These are phyloP conservation scores for Elegia similella DNA, from an alignment of 2,888 invertebrate genomes.

Conservation along the genomic window DNA sequence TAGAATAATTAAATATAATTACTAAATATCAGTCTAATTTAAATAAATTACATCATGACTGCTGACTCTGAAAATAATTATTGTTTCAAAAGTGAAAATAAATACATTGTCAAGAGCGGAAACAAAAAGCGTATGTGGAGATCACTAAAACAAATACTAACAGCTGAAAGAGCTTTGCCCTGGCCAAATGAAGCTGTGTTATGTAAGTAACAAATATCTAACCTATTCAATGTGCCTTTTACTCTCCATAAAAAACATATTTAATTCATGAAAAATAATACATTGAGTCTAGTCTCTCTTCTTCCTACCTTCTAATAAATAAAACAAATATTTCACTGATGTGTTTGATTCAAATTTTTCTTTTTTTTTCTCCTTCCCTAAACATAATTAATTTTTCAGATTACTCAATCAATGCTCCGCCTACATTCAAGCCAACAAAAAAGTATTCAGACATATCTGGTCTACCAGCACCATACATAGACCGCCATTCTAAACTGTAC, in stretches of 20 bases:
- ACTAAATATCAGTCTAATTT: no score
- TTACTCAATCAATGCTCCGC: conserved; percentile 94
- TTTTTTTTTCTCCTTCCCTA: no score
- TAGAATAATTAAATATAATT: no score
- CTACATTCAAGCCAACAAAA: conserved; percentile 94
- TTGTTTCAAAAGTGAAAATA: conserved; percentile 72
- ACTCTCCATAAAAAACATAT: no score
- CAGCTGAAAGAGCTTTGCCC: conserved; percentile 88
- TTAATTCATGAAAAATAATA: no score
- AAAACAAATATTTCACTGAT: no score
- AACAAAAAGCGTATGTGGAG: conserved; percentile 93
- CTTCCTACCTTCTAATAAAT: no score
- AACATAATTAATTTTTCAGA: conserved; percentile 73
- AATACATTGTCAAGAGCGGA: conserved; percentile 80
- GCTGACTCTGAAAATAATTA: conserved; percentile 56
- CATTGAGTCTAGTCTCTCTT: no score
- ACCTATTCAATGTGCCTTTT: neutral
- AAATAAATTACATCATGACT: conserved; percentile 46
- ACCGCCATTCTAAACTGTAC: conserved; percentile 93
- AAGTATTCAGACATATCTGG: conserved; percentile 97
- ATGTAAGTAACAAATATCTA: conserved; percentile 79
- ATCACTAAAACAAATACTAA: conserved; percentile 92
- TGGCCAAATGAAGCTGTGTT: conserved; percentile 90
- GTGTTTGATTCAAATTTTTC: no score
- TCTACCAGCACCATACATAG: conserved; percentile 92